Conservation (phyloP, 2,888 invertebrate species). For the Anoplius nigerrimus region DNA sequence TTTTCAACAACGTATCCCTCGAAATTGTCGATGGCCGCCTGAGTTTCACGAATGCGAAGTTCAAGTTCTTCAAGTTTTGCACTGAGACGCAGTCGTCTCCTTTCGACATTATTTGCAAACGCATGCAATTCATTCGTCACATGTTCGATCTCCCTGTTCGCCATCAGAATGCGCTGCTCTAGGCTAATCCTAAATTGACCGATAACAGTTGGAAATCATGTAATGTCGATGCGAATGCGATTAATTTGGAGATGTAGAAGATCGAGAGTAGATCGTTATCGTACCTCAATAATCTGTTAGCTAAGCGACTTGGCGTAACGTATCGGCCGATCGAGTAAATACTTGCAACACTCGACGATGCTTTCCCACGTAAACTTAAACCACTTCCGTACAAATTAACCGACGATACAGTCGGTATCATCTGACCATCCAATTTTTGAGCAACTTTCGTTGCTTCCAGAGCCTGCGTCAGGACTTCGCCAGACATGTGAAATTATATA, state of each 20-base stretch:
- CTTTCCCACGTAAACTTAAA: conserved; percentile 31
- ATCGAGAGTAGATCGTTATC: neutral
- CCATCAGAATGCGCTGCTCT: conserved; percentile 77
- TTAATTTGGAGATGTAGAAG: neutral
- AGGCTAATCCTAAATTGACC: conserved; percentile 74
- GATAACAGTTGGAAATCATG: neutral
- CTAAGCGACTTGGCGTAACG: conserved; percentile 22
- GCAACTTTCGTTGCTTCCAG: conserved; percentile 51
- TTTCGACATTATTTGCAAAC: conserved; percentile 50
- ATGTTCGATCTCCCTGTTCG: conserved; percentile 76
- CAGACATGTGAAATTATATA: conserved; percentile 28
- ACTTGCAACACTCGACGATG: conserved; percentile 47
- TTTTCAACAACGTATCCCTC: conserved; percentile 77
- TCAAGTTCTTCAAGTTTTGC: conserved; percentile 79
- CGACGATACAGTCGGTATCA: conserved; percentile 43
- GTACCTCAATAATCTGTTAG: conserved; percentile 11
- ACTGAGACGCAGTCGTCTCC: conserved; percentile 72
- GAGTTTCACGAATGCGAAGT: conserved; percentile 76
- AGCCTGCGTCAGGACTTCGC: conserved; percentile 44
- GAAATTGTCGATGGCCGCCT: conserved; percentile 76
- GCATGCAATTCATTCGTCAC: conserved; percentile 70
- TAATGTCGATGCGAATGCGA: neutral
- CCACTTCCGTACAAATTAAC: conserved; percentile 49
- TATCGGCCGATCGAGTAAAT: conserved; percentile 42
- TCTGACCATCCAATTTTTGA: conserved; percentile 43